These are phyloP conservation scores for Eubucco bourcierii DNA, from an alignment of 2,113 vertebrate genomes.

Conservation along the genomic window DNA sequence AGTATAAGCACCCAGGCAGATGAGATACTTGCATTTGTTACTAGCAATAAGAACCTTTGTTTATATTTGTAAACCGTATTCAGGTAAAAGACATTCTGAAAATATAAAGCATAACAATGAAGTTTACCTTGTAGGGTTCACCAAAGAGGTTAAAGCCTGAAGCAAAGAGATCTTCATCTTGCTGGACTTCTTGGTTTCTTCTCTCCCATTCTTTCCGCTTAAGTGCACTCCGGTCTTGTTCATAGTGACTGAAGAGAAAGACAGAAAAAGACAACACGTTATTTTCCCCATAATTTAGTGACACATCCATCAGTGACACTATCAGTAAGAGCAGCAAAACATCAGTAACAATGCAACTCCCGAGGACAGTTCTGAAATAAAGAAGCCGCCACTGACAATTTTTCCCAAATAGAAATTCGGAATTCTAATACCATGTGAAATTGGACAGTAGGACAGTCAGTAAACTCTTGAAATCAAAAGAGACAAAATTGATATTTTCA, in stretches of 20 bases:
- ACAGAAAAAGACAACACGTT: constrained; percentile 37
- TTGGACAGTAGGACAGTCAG: neutral
- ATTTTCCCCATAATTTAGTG: neutral
- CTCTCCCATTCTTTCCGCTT: constrained; percentile 97
- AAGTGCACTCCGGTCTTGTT: constrained; percentile 92
- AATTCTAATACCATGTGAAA: neutral
- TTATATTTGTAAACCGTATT: neutral
- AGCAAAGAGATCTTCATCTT: constrained; percentile 97
- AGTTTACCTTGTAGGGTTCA: constrained; percentile 94
- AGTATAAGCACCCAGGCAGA: neutral
- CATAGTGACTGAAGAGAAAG: constrained; percentile 86
- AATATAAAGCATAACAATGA: neutral
- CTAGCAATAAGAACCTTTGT: neutral
- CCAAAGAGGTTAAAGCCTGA: constrained; percentile 98
- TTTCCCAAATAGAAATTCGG: neutral
- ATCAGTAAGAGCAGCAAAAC: neutral
- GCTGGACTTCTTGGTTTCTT: constrained; percentile 96
- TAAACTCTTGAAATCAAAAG: neutral
- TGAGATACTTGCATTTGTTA: neutral
- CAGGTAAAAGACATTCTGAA: neutral
- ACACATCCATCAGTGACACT: neutral
- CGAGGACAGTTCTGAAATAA: neutral
- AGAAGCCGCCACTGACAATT: neutral
- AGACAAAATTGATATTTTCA: neutral
- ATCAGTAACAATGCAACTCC: neutral